These are phyloP conservation scores for Oryctolagus cuniculus DNA, from an alignment of 2,113 vertebrate species.

Conservation along the genomic window DNA sequence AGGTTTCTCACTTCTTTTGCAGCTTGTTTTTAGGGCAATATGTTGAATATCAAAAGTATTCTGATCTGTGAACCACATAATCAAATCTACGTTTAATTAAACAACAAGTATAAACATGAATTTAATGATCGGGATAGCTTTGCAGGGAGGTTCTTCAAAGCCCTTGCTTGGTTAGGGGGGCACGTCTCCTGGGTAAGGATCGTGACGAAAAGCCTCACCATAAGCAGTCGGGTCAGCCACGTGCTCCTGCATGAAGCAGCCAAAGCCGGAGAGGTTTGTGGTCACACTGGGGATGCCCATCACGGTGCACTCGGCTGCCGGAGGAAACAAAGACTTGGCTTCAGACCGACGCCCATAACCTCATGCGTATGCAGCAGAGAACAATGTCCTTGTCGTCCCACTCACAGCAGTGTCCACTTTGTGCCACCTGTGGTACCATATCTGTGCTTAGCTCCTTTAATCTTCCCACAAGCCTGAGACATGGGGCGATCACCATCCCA, in stretches of 20 bases:
- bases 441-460: neutral
- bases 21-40: neutral
- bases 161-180: neutral
- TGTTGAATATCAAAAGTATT: constrained; percentile 8
- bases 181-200: neutral
- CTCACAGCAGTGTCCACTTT: neutral
- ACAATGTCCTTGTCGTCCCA: neutral
- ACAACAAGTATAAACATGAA: neutral
- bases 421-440: neutral
- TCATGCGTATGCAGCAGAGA: neutral
- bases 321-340: constrained; percentile 63
- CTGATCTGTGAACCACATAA: neutral
- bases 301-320: constrained; percentile 96
- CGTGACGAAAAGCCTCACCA: constrained; percentile 86
- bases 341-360: neutral
- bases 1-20: neutral
- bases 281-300: constrained; percentile 99
- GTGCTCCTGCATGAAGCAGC: constrained; percentile 98
- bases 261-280: constrained; percentile 98
- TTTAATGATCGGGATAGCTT: neutral
- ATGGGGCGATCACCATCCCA: neutral
- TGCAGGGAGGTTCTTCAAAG: neutral
- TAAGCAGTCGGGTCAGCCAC: constrained; percentile 96
- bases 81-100: constrained; percentile 12
- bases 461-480: neutral